These are phyloP conservation scores for Morinoia aosen DNA, from an alignment of 2,888 invertebrate species.

Conservation along the genomic window DNA sequence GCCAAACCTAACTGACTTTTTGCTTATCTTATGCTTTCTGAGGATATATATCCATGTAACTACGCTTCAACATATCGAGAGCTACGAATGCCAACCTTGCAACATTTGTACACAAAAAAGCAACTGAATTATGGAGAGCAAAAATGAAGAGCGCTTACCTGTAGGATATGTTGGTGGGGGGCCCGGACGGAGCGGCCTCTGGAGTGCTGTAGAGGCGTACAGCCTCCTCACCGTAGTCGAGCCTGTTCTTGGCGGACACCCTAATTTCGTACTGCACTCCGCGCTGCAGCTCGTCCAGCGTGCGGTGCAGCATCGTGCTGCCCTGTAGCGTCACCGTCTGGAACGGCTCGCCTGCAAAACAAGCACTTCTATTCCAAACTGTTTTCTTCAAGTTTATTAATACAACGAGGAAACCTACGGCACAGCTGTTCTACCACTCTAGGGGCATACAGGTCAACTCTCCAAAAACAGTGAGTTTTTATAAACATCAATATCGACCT, in stretches of 20 bases:
- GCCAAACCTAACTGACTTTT: too few relatives aligned
- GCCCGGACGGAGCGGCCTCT: constrained; percentile 91
- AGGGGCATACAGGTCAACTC: too few relatives aligned
- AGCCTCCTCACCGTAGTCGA: constrained; percentile 95
- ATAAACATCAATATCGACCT: too few relatives aligned
- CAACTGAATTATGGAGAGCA: too few relatives aligned
- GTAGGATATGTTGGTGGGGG: constrained; percentile 82
- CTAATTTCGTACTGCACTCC: constrained; percentile 97
- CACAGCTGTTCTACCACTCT: too few relatives aligned
- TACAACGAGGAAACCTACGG: neutral
- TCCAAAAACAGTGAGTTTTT: too few relatives aligned
- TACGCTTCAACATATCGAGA: too few relatives aligned
- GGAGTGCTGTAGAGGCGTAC: constrained; percentile 93
- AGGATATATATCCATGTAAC: too few relatives aligned
- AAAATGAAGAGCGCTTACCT: constrained; percentile 49
- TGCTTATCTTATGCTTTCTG: too few relatives aligned
- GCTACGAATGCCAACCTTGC: too few relatives aligned
- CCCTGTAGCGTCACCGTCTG: constrained; percentile 64
- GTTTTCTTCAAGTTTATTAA: neutral
- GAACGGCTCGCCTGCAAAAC: constrained; percentile 56
- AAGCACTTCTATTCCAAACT: neutral
- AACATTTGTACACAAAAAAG: too few relatives aligned
- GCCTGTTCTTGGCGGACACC: constrained; percentile 94
- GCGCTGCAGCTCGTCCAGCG: constrained; percentile 74
- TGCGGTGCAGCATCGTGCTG: constrained; percentile 63